Base-by-base conservation (phyloP, 2,797 vertebrate genomes). In the Acropternis orthonyx region DNA sequence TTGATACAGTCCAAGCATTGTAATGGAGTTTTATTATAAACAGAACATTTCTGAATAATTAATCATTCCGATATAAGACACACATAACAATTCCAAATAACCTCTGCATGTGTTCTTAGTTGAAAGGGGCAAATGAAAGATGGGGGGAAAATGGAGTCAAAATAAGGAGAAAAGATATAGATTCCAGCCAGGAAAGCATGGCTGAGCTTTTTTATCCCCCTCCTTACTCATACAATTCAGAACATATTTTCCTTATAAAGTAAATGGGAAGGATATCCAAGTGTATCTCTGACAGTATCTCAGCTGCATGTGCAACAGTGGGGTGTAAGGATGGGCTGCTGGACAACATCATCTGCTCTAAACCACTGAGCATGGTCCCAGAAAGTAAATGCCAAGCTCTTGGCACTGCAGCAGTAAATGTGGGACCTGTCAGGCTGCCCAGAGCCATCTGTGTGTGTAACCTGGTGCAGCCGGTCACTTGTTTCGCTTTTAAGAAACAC, bases 1-100 rank as follows among this genome's bases (percentile, higher is more conserved):
- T 65, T 77, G 49, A 81, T 75, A 48, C 7, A 62, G 85, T 51
- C 88, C 92, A 87, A 87, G 61, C 52, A 44, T 58, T 80, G 28
- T 67, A 89, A 95, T 61, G 59, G 79, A 90, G 63, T 89, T 90
- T 95, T 93, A 85, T 93, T 94, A 68, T 77, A 95, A 96, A 86
- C 88, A 95, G 80, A 93, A 48, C 85, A 92, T 95, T 95, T 96
- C 78, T 95, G 63, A 94, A 93, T 87, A 95, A 96, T 93, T 96
- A 95, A 82, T 94, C 92, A 77, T 88, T 76, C 24, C 0, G 1
- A 46, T 89, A 88, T 5, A 90, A 88, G 88, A 77, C 65, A 46
- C 22, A 56, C 41, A 51, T 24, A 93, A n/a, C 34, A 55, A 67
- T 72, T 85, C 90, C 89, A 96, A 92, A 88, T 79, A 93, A 91